These are phyloP conservation scores for Larimichthys polyactis DNA, from an alignment of 2,113 vertebrate genomes.

Conservation along the genomic window DNA sequence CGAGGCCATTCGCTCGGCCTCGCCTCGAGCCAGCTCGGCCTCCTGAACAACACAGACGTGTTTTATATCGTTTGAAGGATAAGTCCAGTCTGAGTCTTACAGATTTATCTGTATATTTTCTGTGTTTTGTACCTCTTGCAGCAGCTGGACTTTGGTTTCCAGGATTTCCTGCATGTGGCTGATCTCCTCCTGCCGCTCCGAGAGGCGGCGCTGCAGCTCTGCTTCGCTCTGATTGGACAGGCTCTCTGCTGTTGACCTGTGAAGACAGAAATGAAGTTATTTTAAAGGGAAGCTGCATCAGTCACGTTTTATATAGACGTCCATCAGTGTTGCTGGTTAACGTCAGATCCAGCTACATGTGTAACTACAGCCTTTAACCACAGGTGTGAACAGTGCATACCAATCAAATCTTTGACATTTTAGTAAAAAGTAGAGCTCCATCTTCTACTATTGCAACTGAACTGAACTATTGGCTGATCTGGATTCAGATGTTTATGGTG, in stretches of 20 bases:
- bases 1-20: constrained; percentile 82
- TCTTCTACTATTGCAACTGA: too few species aligned
- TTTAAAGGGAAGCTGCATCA: background rate
- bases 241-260: constrained; percentile 84
- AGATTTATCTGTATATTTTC: background rate
- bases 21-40: constrained; percentile 84
- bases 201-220: constrained; percentile 82
- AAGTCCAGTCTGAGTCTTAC: background rate
- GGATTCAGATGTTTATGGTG: too few species aligned
- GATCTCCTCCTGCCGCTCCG: constrained; percentile 87
- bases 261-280: background rate
- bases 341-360: too few species aligned
- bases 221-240: constrained; percentile 87
- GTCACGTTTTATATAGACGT: too few species aligned
- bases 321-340: too few species aligned
- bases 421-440: too few species aligned
- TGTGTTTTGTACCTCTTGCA: constrained; percentile 86
- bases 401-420: too few species aligned
- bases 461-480: too few species aligned
- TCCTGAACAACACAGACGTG: constrained; percentile 80
- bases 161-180: constrained; percentile 87
- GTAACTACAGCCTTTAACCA: too few species aligned
- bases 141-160: constrained; percentile 89
- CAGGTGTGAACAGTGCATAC: too few species aligned
- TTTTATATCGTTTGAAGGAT: too few species aligned